Conservation (phyloP, 2,797 vertebrate species). For the Gambusia yucatana region DNA sequence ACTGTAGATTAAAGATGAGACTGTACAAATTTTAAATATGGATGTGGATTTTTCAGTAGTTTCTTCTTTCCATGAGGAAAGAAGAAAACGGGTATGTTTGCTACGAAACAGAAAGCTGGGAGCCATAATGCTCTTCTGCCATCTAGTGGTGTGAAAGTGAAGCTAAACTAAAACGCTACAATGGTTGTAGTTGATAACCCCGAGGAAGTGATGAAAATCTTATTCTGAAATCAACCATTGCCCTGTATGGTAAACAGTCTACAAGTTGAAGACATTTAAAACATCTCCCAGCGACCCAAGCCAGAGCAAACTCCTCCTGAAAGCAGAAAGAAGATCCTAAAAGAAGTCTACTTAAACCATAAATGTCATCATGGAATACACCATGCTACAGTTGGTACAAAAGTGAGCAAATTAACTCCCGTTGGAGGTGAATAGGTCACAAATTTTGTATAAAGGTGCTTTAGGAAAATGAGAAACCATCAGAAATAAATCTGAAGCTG, state of each 20-base stretch:
- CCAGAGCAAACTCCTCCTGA: not conserved
- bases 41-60: not conserved
- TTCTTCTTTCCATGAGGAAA: not conserved
- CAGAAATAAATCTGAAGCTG: not conserved
- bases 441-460: not conserved
- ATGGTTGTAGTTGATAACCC: not conserved
- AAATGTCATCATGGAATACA: not conserved
- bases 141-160: slow-evolving; percentile 56
- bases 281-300: not conserved
- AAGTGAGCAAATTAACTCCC: not conserved
- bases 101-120: not conserved
- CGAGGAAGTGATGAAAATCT: not conserved
- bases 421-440: not conserved
- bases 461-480: not conserved
- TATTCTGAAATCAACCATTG: not conserved
- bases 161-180: not conserved
- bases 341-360: not conserved
- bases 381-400: not conserved
- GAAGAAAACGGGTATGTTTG: not conserved
- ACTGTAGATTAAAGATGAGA: not conserved
- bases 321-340: not conserved
- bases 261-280: not conserved
- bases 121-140: slow-evolving; percentile 50
- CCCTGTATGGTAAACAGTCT: not conserved
- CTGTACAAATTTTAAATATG: not conserved